Base-by-base conservation (phyloP, 2,113 vertebrate genomes). In the Sander lucioperca region DNA sequence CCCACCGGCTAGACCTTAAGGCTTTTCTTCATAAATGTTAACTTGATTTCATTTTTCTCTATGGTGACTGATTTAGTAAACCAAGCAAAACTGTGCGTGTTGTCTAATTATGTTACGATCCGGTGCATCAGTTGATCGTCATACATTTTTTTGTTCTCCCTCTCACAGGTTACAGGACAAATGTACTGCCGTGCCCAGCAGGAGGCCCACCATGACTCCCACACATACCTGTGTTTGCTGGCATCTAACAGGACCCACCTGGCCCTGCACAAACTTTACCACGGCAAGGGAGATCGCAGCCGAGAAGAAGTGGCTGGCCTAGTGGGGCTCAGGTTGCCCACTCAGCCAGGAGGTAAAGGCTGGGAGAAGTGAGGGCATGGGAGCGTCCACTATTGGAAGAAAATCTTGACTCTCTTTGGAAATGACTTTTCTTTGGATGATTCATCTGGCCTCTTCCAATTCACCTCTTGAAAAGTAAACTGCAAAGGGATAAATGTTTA, bases 301-400 rank as follows among this genome's bases (percentile, higher is more conserved):
- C 2, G 86, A 0, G 94, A 96, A n/a, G 88, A 97, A 79, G 93
- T 87, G 15, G 97, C 98, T 0, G 88, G 94, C 0, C 65, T 98
- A 1, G 97, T 99, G 91, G 98, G 98, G 65, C 96, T 99, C 86
- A 91, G 95, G 74, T 57, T 99, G 86, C 98, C 98, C 13, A 95
- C 88, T 5, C 98, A 99, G 93, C 98, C 98, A 0, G 97, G 97
- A 62, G 97, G 97, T 14, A 98, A 99, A 87, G 97, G 97, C 82
- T 98, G 95, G 96, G 96, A 95, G 74, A 88, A 96, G 8, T 97
- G 94, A 97, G 48, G 58, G 65, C n/a, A 7, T 6, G 2, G 4
- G 45, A 27, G 2, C 16, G 62, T 3, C 25, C 48, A 8, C 23
- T 23, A 15, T 4, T 9, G 23, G 47, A 67, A 64, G 23, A 71